Percentiles rank a stretch among this genome's conserved stretches.
These are phyloP conservation scores for Epizoanthus rinbou DNA, from an alignment of 92 coral and sea anemone species.

Conservation along the genomic window DNA sequence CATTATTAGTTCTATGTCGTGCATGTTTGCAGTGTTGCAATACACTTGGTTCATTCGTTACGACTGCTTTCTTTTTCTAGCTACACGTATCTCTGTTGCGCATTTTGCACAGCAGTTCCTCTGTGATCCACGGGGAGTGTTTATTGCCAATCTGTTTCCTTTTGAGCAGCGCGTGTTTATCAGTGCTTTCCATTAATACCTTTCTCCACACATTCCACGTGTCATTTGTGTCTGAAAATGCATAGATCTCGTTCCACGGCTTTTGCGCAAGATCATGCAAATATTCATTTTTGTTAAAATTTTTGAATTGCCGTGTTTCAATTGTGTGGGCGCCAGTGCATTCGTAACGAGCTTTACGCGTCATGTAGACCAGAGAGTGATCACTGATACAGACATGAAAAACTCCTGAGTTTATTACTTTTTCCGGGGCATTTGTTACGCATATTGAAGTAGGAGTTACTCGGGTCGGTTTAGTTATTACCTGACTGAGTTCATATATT, in stretches of 20 bases:
- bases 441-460: constrained; percentile 58
- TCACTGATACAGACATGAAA: constrained; percentile 53
- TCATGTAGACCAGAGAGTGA: constrained; percentile 53
- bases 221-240: constrained; percentile 30
- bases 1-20: constrained; percentile 18
- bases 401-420: constrained; percentile 52
- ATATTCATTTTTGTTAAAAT: constrained; percentile 36
- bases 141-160: constrained; percentile 16
- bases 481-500: constrained; percentile 54
- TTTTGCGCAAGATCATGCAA: constrained; percentile 35
- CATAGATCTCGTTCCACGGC: constrained; percentile 31
- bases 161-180: constrained; percentile 41
- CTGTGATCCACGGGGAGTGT: constrained; percentile 46
- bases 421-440: constrained; percentile 55
- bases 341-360: constrained; percentile 48
- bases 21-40: not conserved
- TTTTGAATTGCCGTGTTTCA: constrained; percentile 24
- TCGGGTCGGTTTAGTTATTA: constrained; percentile 64
- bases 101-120: constrained; percentile 26
- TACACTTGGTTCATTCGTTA: not conserved
- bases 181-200: constrained; percentile 21
- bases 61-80: constrained; percentile 37
- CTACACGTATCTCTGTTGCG: constrained; percentile 31
- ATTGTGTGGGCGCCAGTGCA: constrained; percentile 41
- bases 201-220: constrained; percentile 45